phyloP scores from a whole-genome alignment of 2,888 invertebrate genomes.

The Harpagoxenus sublaevis region DNA sequence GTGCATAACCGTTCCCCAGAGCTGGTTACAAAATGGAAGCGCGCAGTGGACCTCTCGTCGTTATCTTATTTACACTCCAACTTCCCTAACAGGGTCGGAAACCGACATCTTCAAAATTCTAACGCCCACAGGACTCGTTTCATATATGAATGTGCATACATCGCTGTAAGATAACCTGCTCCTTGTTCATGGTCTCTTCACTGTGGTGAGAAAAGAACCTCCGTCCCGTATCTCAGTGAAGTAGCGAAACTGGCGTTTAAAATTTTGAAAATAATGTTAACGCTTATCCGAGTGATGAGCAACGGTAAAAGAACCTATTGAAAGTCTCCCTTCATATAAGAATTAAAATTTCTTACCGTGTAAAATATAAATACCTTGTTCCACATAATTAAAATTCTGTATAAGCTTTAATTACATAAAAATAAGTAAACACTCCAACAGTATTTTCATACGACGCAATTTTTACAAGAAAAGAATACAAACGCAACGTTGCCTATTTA shows the following conservation, averaged over 20 bases:
- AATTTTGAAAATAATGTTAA: background rate
- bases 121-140: constrained; percentile 4
- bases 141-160: background rate
- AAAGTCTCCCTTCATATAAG: background rate
- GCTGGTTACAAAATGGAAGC: constrained; percentile 65
- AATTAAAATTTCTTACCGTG: background rate
- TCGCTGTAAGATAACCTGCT: background rate
- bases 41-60: constrained; percentile 38
- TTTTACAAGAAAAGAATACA: background rate
- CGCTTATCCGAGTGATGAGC: background rate
- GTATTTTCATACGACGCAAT: background rate
- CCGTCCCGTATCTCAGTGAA: background rate
- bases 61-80: constrained; percentile 61
- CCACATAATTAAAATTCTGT: background rate
- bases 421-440: background rate
- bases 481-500: background rate
- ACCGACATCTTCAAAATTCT: constrained; percentile 37
- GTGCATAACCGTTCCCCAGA: constrained; percentile 68
- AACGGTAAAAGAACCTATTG: background rate
- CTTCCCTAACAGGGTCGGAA: constrained; percentile 25
- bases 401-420: constrained; percentile 7
- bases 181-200: background rate
- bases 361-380: background rate
- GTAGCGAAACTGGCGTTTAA: background rate
- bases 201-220: background rate